Conservation (phyloP, 2,797 vertebrate species). For the Harpagifer antarcticus region DNA sequence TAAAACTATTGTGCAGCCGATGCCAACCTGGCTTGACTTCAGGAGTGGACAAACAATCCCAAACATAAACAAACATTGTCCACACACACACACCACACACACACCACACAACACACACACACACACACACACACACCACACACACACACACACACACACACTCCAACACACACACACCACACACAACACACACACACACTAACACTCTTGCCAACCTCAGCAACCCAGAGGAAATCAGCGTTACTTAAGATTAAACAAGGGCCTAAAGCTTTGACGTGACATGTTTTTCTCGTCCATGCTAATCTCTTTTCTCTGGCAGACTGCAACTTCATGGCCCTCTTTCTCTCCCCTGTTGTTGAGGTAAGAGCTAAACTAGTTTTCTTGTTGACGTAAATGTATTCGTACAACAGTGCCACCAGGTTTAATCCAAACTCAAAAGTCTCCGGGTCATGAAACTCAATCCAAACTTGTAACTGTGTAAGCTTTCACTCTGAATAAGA, state of each 20-base stretch:
- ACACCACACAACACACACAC: slow-evolving; percentile 29
- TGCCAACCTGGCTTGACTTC: slow-evolving; percentile 74
- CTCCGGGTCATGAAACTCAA: slow-evolving; percentile 36
- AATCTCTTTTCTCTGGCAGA: slow-evolving; percentile 55
- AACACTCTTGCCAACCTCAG: slow-evolving; percentile 64
- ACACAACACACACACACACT: slow-evolving; percentile 19
- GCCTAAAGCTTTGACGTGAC: slow-evolving; percentile 64
- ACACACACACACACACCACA: slow-evolving; percentile 17
- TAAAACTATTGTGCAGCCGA: slow-evolving; percentile 55
- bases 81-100: slow-evolving; percentile 16
- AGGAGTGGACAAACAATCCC: slow-evolving; percentile 64
- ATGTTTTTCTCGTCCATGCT: slow-evolving; percentile 54
- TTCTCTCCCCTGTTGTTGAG: slow-evolving; percentile 18
- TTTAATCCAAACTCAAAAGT: slow-evolving; percentile 46
- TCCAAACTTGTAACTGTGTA: slow-evolving; percentile 38
- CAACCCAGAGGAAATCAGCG: slow-evolving; percentile 75
- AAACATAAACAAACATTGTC: slow-evolving; percentile 48
- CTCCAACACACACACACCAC: slow-evolving; percentile 12
- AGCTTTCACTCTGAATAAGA: slow-evolving; percentile 52
- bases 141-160: slow-evolving; percentile 34
- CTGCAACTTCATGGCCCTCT: slow-evolving; percentile 33
- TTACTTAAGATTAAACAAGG: slow-evolving; percentile 77
- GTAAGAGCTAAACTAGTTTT: slow-evolving; percentile 41
- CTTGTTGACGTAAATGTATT: slow-evolving; percentile 33
- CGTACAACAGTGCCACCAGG: slow-evolving; percentile 19